Evolutionary conservation across 1,140 invertebrate species (phyloP).

Genomic region (Aphelenchoides fujianensis): DNA sequence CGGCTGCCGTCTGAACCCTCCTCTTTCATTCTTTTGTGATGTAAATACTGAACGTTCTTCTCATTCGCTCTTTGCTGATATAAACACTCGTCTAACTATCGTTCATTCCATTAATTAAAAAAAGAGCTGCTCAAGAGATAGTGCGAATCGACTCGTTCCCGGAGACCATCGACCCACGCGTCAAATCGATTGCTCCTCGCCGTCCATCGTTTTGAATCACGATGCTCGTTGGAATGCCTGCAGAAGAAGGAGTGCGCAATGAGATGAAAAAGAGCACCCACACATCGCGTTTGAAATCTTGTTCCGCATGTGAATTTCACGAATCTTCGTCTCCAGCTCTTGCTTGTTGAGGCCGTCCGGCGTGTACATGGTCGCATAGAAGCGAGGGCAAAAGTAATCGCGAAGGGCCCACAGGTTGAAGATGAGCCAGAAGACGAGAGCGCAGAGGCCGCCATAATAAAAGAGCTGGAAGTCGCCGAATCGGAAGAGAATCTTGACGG

Average conservation of each 20-base stretch:
- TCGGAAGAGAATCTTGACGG: conserved; percentile 15
- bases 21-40: neutral
- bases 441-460: neutral
- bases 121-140: conserved; percentile 6
- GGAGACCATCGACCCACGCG: neutral
- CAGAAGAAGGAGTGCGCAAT: neutral
- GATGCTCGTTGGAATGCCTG: too few relatives aligned
- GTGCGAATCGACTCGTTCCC: neutral
- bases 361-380: neutral
- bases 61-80: neutral
- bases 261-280: too few relatives aligned
- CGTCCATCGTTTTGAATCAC: neutral
- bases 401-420: conserved; percentile 13
- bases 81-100: neutral
- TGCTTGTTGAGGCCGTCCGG: neutral
- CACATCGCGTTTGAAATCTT: conserved; percentile 2
- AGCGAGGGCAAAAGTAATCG: conserved; percentile 3
- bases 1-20: neutral
- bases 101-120: neutral
- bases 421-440: conserved; percentile 2
- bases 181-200: neutral
- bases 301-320: neutral
- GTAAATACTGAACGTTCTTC: neutral
- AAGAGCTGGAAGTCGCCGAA: conserved; percentile 18
- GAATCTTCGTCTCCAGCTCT: neutral